Conservation (phyloP, 1,140 invertebrate species). For the Dreissena polymorpha region DNA sequence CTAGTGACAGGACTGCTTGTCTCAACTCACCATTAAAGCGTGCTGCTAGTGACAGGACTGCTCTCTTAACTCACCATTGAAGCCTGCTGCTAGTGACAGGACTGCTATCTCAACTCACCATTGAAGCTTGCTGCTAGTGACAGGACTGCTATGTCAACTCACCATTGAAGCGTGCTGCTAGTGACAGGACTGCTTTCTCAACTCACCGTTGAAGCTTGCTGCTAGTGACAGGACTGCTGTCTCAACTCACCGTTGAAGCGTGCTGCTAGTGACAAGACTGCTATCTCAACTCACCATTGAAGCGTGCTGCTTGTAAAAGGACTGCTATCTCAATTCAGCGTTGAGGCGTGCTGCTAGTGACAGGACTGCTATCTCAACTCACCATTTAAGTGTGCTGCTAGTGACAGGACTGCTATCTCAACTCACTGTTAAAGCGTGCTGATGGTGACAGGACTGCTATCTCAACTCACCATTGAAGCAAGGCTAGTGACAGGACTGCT, state of each 20-base stretch:
- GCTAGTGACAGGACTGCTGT: constrained; percentile 93
- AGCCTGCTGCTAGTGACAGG: constrained; percentile 91
- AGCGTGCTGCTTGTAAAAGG: constrained; percentile 91
- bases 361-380: constrained; percentile 87
- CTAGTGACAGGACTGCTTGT: constrained; percentile 89
- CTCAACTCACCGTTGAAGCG: constrained; percentile 85
- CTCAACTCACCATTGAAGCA: constrained; percentile 85
- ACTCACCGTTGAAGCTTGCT: constrained; percentile 86
- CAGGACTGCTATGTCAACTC: constrained; percentile 85
- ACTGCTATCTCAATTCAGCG: constrained; percentile 86
- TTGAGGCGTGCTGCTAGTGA: constrained; percentile 92
- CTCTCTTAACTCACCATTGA: constrained; percentile 86
- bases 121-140: constrained; percentile 92
- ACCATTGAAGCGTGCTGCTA: constrained; percentile 89
- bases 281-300: constrained; percentile 86
- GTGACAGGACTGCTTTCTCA: constrained; percentile 90
- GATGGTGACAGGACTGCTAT: constrained; percentile 93
- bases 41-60: constrained; percentile 91
- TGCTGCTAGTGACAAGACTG: constrained; percentile 91
- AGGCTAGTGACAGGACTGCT: constrained; percentile 91
- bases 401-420: constrained; percentile 90
- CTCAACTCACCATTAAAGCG: constrained; percentile 84
- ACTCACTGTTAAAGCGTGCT: constrained; percentile 86
- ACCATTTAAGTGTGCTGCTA: constrained; percentile 89
- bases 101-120: constrained; percentile 86